Evolutionary conservation across 2,888 invertebrate species (phyloP).

Genomic region (Habroteleia sp.): DNA sequence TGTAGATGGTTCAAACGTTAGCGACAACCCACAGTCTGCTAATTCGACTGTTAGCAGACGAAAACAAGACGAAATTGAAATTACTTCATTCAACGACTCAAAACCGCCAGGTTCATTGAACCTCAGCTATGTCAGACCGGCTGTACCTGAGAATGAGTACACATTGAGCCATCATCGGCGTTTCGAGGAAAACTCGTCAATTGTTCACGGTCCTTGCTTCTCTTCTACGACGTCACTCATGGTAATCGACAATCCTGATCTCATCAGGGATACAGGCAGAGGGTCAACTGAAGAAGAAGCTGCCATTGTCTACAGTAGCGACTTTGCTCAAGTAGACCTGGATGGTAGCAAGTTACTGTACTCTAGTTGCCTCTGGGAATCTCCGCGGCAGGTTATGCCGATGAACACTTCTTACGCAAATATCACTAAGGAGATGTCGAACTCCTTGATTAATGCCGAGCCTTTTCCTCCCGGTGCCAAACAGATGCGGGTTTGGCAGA

Average conservation of each 20-base stretch:
- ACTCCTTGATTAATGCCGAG: slow-evolving; percentile 66
- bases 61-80: slow-evolving; percentile 74
- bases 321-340: slow-evolving; percentile 82
- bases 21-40: slow-evolving; percentile 64
- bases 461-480: slow-evolving; percentile 85
- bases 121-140: slow-evolving; percentile 75
- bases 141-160: slow-evolving; percentile 60
- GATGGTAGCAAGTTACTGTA: slow-evolving; percentile 83
- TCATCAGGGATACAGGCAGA: slow-evolving; percentile 89
- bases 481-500: slow-evolving; percentile 93
- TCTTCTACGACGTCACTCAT: slow-evolving; percentile 87
- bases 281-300: slow-evolving; percentile 77
- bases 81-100: slow-evolving; percentile 74
- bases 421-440: slow-evolving; percentile 76
- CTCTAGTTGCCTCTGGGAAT: slow-evolving; percentile 91
- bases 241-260: slow-evolving; percentile 90
- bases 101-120: slow-evolving; percentile 75
- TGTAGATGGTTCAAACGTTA: slow-evolving; percentile 55
- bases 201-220: slow-evolving; percentile 84
- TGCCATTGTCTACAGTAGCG: slow-evolving; percentile 86
- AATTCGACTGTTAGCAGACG: slow-evolving; percentile 68
- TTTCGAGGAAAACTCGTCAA: slow-evolving; percentile 83
- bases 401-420: slow-evolving; percentile 65
- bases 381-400: slow-evolving; percentile 78
- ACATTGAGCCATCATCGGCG: slow-evolving; percentile 66